Percentiles rank a stretch among this genome's conserved stretches.
Evolutionary conservation across 2,888 invertebrate genomes (phyloP).

Genomic region (Priocnemis perturbator): DNA sequence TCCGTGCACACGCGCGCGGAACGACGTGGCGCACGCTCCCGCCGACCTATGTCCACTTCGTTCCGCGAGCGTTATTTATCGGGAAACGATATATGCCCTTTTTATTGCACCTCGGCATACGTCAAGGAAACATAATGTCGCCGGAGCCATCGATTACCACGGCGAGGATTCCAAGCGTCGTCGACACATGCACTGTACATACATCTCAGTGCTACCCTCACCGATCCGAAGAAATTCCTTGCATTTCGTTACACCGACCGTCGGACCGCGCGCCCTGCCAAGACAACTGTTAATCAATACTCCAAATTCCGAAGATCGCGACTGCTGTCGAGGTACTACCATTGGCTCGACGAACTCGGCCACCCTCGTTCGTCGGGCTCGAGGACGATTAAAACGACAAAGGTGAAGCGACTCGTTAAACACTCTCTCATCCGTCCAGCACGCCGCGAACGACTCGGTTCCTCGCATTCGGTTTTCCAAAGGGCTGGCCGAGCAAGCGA

Average conservation of each 20-base stretch:
- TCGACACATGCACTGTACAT: no score
- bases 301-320: no score
- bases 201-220: not conserved
- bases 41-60: not conserved
- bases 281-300: not conserved
- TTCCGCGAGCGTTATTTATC: slow-evolving; percentile 12
- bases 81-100: slow-evolving; percentile 13
- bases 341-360: no score
- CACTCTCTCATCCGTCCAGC: slow-evolving; percentile 20
- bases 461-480: no score
- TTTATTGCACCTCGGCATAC: not conserved
- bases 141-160: no score
- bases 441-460: no score
- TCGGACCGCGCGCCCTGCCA: not conserved
- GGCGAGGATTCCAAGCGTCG: no score
- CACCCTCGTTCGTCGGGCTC: no score
- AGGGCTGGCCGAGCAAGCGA: not conserved
- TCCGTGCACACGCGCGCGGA: not conserved
- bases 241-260: slow-evolving; percentile 43
- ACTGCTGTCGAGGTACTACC: no score
- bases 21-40: not conserved
- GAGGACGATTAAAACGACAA: slow-evolving; percentile 10
- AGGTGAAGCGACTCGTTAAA: slow-evolving; percentile 45
- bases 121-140: no score
- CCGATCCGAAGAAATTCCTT: slow-evolving; percentile 29